These are phyloP conservation scores for Peromyscus eremicus DNA, from an alignment of 2,797 vertebrate species.

Conservation along the genomic window DNA sequence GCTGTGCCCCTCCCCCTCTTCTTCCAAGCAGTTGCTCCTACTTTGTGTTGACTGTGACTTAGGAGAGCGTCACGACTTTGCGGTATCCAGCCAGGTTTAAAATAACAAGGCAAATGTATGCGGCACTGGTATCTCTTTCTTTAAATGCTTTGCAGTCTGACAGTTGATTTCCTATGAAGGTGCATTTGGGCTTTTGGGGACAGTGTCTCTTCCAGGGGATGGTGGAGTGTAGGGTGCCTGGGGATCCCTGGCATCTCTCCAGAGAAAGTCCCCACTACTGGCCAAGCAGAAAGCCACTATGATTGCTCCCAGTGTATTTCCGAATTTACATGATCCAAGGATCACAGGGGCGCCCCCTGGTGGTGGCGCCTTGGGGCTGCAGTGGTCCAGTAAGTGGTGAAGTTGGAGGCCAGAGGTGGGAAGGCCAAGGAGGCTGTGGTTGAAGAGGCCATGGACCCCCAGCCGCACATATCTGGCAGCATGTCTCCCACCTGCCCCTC, in stretches of 20 bases:
- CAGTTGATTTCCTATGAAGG: conserved; percentile 23
- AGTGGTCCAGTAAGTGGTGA: accelerated
- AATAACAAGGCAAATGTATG: conserved; percentile 33
- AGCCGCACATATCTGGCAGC: not conserved
- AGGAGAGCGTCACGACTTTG: conserved; percentile 57
- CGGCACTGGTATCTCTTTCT: conserved; percentile 51
- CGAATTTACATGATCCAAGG: not conserved
- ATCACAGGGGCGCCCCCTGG: conserved; percentile 44
- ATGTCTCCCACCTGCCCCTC: not conserved
- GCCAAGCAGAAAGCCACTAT: accelerated
- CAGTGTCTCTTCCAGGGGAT: conserved; percentile 2
- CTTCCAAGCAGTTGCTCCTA: conserved; percentile 61
- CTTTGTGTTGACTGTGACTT: conserved; percentile 53
- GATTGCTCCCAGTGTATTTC: not conserved
- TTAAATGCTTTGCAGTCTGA: conserved; percentile 70
- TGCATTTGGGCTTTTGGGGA: conserved; percentile 35
- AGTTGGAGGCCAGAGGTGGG: not conserved
- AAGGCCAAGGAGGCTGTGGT: not conserved
- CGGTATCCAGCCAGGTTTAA: conserved; percentile 31
- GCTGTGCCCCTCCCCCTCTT: conserved; percentile 9
- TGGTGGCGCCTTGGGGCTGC: conserved; percentile 12
- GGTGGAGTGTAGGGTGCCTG: too few relatives aligned
- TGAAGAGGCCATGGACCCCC: not conserved
- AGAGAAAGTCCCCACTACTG: not conserved
- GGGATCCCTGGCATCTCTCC: not conserved